A percentile compares a stretch with the other conserved stretches of the same genome.
These are phyloP conservation scores for Drosophila emarginata DNA, from an alignment of 2,888 invertebrate species.

Conservation along the genomic window DNA sequence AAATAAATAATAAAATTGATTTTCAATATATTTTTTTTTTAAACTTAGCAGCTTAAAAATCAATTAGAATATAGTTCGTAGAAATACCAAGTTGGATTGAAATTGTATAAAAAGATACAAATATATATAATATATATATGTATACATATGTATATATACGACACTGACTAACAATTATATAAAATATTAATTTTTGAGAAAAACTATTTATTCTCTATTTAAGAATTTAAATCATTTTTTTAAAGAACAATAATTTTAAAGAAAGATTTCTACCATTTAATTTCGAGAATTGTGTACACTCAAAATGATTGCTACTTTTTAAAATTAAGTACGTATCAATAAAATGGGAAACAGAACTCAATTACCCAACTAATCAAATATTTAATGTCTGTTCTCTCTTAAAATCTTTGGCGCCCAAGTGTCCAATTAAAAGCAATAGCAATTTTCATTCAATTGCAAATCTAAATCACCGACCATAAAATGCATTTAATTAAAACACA, in stretches of 20 bases:
- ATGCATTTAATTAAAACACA: conserved; percentile 56
- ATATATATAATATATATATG: too few species aligned
- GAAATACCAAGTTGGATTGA: too few species aligned
- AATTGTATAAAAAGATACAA: too few species aligned
- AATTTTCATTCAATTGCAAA: conserved; percentile 15
- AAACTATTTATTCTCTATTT: too few species aligned
- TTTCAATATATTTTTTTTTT: too few species aligned
- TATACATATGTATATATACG: too few species aligned
- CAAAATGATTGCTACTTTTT: neutral
- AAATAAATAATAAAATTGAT: too few species aligned
- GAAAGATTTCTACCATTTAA: neutral
- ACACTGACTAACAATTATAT: too few species aligned
- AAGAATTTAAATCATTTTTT: too few species aligned
- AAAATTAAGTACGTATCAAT: neutral
- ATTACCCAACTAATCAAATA: neutral
- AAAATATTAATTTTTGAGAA: too few species aligned
- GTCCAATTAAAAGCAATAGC: neutral
- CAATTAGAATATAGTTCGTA: too few species aligned
- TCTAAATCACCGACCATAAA: conserved; percentile 18
- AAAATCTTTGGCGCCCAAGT: neutral
- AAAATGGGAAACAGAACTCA: neutral
- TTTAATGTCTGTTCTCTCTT: neutral
- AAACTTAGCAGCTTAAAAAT: too few species aligned
- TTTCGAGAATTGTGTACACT: neutral
- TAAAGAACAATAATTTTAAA: neutral